Evolutionary conservation across 2,797 vertebrate species (phyloP), one percentile per base, ranked within the genome.

Genomic region (Myotis vivesi): DNA sequence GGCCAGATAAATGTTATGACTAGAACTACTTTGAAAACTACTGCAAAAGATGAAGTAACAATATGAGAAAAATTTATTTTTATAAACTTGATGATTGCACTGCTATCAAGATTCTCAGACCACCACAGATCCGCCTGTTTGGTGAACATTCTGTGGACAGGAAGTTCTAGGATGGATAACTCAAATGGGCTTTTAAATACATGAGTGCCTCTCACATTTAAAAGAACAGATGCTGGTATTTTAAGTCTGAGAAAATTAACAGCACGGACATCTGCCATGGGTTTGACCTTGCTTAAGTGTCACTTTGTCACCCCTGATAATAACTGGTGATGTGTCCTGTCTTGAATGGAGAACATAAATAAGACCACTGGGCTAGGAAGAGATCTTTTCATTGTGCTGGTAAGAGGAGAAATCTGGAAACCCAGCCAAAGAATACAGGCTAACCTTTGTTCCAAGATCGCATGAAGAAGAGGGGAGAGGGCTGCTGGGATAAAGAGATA

Each of bases 381-480:
- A 95, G 88, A 79, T 94, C 95, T 94, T 96, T 97, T 97, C 90
- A 94, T 93, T 96, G 89, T 92, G 84, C 79, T 72, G 38, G 49
- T 80, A 46, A 82, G 90, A 92, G 86, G 82, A 95, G 88, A 95
- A 94, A 87, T 93, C 94, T 94, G 94, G 95, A 97, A 93, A 91
- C 2, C 0, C 53, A n/a, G 95, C 94, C 97, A 96, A 97, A 96
- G 94, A 95, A 97, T 9, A 97, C 97, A 97, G 87, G 88, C 94
- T 95, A 93, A 95, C 88, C 96, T 97, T 97, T 97, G 97, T 97
- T 95, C 82, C 64, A 83, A 92, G 44, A 62, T 69, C 38, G 2
- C 49, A 23, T 23, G 89, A 84, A 76, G 73, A 91, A 69, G 59
- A 91, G 87, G 81, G 75, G 88, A 89, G 80, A 95, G 71, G 33